These are phyloP conservation scores for Melanostoma scalare DNA, from an alignment of 2,888 invertebrate genomes.

Conservation along the genomic window DNA sequence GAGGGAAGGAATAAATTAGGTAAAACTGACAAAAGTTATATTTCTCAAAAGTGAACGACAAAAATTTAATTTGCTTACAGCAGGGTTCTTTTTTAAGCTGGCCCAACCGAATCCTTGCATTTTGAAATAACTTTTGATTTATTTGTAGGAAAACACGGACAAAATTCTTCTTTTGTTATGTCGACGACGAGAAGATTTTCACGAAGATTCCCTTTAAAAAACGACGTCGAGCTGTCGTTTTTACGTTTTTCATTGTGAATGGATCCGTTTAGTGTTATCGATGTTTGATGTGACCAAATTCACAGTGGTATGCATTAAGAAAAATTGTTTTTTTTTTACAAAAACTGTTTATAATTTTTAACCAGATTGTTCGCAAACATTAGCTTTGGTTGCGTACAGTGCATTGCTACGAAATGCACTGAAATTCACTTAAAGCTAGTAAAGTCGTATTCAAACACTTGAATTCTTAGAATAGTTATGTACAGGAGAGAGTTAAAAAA, in stretches of 20 bases:
- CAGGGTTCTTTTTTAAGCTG: conserved; percentile 90
- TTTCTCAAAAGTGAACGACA: neutral
- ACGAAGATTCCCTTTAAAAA: conserved; percentile 26
- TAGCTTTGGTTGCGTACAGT: too few relatives aligned
- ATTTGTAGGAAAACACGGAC: conserved; percentile 23
- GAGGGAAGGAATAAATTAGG: neutral
- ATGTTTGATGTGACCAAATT: neutral
- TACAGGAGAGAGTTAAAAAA: too few relatives aligned
- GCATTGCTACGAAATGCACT: too few relatives aligned
- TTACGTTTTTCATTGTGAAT: conserved; percentile 43
- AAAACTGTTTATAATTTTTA: too few relatives aligned
- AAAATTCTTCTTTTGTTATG: conserved; percentile 47
- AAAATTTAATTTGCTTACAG: conserved; percentile 84
- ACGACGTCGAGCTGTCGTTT: conserved; percentile 47
- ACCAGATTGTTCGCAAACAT: too few relatives aligned
- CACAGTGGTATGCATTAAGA: neutral
- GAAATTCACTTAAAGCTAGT: too few relatives aligned
- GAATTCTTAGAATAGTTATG: too few relatives aligned
- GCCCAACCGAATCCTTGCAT: conserved; percentile 89
- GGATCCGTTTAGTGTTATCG: conserved; percentile 38
- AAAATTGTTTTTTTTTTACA: too few relatives aligned
- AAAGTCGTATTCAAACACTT: too few relatives aligned
- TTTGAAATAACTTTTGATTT: conserved; percentile 76
- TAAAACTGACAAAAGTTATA: neutral
- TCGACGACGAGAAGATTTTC: conserved; percentile 22